These are phyloP conservation scores for Minunthozetes semirufus DNA, from an alignment of 2,888 invertebrate genomes.

Conservation along the genomic window DNA sequence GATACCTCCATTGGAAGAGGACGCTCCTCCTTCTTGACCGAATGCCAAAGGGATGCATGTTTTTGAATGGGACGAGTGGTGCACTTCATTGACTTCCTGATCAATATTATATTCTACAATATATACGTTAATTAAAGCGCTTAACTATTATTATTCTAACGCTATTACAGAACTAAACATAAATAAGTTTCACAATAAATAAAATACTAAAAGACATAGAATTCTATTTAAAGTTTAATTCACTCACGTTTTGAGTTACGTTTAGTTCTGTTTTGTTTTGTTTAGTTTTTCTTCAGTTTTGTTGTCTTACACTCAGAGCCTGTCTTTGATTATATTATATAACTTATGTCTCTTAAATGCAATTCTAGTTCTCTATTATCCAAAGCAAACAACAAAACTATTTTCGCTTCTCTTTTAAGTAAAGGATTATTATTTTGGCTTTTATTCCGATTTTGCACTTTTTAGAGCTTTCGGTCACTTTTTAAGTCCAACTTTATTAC, in stretches of 20 bases:
- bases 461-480: no score
- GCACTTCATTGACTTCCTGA: constrained; percentile 15
- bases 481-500: no score
- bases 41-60: constrained; percentile 19
- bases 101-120: constrained; percentile 24
- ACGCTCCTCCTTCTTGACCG: constrained; percentile 28
- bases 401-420: no score
- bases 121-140: neutral
- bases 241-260: neutral
- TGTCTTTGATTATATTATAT: no score
- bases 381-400: no score
- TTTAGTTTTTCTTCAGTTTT: no score
- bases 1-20: neutral
- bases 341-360: no score
- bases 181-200: neutral
- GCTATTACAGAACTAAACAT: neutral
- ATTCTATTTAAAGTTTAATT: neutral
- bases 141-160: neutral
- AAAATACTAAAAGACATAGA: neutral
- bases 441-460: no score
- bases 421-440: no score
- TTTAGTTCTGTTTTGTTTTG: no score
- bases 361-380: no score
- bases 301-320: no score
- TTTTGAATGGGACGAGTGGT: neutral